phyloP scores from a whole-genome alignment of 2,113 vertebrate species.

The Lichenostomus cassidix region DNA sequence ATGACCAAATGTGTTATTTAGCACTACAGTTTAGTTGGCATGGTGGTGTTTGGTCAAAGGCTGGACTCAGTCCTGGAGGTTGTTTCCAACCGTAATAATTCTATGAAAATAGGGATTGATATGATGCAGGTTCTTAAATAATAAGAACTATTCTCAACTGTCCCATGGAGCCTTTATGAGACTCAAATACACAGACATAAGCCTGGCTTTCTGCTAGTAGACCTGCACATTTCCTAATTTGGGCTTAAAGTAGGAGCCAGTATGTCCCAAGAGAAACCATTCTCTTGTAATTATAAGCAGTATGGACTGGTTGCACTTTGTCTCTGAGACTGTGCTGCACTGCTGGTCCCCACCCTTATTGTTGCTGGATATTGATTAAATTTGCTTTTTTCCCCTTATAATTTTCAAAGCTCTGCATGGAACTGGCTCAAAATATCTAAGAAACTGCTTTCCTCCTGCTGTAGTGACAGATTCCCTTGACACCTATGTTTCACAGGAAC shows the following conservation, averaged over 20 bases:
- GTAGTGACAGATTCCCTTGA: conserved; percentile 19
- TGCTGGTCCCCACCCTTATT: background rate
- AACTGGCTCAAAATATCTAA: background rate
- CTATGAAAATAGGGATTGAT: background rate
- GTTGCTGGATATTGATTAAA: background rate
- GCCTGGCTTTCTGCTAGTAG: background rate
- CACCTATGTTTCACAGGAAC: background rate
- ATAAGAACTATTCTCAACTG: background rate
- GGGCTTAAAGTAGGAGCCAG: background rate
- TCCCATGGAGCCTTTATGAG: background rate
- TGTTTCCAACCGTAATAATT: background rate
- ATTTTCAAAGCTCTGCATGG: background rate
- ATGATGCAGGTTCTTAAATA: background rate
- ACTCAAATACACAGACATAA: background rate
- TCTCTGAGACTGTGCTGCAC: background rate
- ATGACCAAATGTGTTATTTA: background rate
- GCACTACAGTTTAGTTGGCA: background rate
- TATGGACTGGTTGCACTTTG: background rate
- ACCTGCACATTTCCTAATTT: background rate
- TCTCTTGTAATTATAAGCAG: background rate
- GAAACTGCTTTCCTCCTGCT: conserved; percentile 2
- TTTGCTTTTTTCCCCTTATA: background rate
- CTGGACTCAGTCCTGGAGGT: background rate
- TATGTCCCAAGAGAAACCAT: background rate
- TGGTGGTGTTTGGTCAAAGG: background rate